Evolutionary conservation across 2,797 vertebrate genomes (phyloP).

Genomic region (Coilia nasus): DNA sequence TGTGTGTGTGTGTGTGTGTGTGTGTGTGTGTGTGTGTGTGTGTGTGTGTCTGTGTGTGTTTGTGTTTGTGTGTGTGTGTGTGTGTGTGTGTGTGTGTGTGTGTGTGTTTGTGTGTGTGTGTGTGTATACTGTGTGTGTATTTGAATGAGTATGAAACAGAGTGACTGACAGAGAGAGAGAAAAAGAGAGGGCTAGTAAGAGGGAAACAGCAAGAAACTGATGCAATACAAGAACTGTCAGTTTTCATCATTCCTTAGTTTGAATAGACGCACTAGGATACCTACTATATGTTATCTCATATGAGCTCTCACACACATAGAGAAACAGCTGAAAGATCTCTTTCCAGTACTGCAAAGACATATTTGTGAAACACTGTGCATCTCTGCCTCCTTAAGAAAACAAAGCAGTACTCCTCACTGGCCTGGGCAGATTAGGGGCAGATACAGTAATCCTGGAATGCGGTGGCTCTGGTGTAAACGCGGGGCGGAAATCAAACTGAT

Average conservation of each 20-base stretch:
- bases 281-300: background rate
- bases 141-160: background rate
- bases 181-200: background rate
- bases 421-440: background rate
- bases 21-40: background rate
- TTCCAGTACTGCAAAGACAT: too few relatives aligned
- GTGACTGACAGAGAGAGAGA: background rate
- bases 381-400: too few relatives aligned
- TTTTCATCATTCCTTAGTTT: background rate
- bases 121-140: background rate
- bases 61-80: background rate
- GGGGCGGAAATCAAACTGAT: background rate
- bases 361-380: too few relatives aligned
- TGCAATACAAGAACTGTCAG: background rate
- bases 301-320: conserved; percentile 16
- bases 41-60: too few relatives aligned
- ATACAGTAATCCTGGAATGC: background rate
- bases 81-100: background rate
- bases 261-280: background rate
- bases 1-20: too few relatives aligned
- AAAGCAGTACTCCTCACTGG: background rate
- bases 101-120: background rate
- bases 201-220: background rate
- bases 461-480: background rate
- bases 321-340: too few relatives aligned